Conservation (phyloP, 2,113 vertebrate species). For the Crocuta crocuta region DNA sequence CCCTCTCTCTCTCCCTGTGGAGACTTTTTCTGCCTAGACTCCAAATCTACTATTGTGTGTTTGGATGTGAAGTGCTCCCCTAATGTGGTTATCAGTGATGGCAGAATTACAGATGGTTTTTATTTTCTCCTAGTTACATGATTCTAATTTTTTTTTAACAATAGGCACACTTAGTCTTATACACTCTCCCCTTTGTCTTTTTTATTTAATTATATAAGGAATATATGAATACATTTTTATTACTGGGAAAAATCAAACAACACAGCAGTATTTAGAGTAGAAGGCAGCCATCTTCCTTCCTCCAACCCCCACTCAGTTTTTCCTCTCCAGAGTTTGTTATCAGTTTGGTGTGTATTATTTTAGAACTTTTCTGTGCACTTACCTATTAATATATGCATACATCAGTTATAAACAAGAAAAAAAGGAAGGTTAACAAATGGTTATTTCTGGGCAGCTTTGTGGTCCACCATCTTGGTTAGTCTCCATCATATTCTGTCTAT, state of each 20-base stretch:
- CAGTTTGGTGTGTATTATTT: not conserved
- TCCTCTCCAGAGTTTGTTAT: slow-evolving; percentile 1
- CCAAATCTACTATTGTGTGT: not conserved
- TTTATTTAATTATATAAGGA: not conserved
- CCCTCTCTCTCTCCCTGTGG: not conserved
- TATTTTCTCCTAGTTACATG: not conserved
- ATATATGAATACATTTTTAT: not conserved
- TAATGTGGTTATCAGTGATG: not conserved
- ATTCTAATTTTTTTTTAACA: slow-evolving; percentile 32
- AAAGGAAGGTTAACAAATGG: not conserved
- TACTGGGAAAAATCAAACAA: not conserved
- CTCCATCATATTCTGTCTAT: not conserved
- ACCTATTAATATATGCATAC: not conserved
- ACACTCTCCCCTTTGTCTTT: not conserved
- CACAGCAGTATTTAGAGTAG: not conserved
- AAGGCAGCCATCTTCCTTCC: not conserved
- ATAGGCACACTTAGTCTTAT: not conserved
- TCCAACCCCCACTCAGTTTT: not conserved
- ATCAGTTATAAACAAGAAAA: not conserved
- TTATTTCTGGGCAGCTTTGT: not conserved
- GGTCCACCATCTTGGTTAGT: not conserved
- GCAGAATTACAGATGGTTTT: not conserved
- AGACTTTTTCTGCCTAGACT: not conserved
- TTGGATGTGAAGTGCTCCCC: not conserved
- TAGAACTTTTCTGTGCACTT: not conserved